Evolutionary conservation across 1,140 invertebrate species (phyloP), one percentile per base, ranked within the genome.

Genomic region (Acyrthosiphon pisum): DNA sequence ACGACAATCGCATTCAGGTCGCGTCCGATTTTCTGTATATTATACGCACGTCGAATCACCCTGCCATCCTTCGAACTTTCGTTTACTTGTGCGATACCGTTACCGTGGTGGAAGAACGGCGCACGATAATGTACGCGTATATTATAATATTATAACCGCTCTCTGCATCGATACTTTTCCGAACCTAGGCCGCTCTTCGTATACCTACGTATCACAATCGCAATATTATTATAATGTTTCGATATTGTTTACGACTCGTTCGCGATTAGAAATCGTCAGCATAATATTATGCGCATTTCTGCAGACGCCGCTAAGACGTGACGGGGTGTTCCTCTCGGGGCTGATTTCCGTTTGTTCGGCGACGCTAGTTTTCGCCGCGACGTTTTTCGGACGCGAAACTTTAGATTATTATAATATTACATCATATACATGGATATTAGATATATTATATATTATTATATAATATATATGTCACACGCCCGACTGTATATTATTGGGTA

Each of bases 1-100:
- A 76, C 60, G 60, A 76, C 60, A 76, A 35, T 76, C 60, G 60
- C n/a, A 76, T 76, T 76, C n/a, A 76, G 30, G 60, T 76, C 60
- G 60, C 60, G 60, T 76, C 60, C 30, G 60, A 76, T 76, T 76
- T 76, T n/a, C 60, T 76, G 60, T 76, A n/a, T n/a, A 76, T n/a
- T 18, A 68, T 20, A n/a, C 60, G 4, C 11, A 30, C 60, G 18
- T 14, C 60, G n/a, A 30, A n/a, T 76, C 60, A 76, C 30, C 60
- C 60, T 20, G 30, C 60, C 6, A 6, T n/a, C 14, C 14, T 0
- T n/a, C n/a, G 60, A 2, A 1, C 60, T 76, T 76, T n/a, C n/a
- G 60, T 76, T 76, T 18, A 18, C 60, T 18, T 1, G 60, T 76
- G 14, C 60, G 60, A 76, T 76, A 76, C 60, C 60, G 30, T 76